Percentiles rank a stretch among this genome's conserved stretches.
Evolutionary conservation across 2,797 vertebrate species (phyloP).

Genomic region (Notoglanidium macrostoma): DNA sequence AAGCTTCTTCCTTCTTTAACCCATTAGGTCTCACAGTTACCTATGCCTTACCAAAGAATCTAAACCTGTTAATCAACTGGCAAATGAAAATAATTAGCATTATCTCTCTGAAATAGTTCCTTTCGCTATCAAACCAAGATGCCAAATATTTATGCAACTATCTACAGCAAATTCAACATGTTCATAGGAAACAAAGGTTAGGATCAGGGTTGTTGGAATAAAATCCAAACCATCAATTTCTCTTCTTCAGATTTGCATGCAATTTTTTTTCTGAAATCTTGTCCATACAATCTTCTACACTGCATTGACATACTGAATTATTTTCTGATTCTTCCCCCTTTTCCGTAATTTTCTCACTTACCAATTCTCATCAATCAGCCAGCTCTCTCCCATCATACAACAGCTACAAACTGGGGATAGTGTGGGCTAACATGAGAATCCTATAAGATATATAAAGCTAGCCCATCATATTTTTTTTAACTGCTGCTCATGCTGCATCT

Average conservation of each 20-base stretch:
- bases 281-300: neutral
- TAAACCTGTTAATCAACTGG: neutral
- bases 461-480: neutral
- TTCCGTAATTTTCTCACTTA: neutral
- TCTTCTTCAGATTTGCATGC: neutral
- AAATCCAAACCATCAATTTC: neutral
- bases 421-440: neutral
- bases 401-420: neutral
- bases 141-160: neutral
- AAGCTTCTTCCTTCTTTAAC: constrained; percentile 52
- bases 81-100: neutral
- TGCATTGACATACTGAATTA: neutral
- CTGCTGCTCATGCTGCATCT: neutral
- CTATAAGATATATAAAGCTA: neutral
- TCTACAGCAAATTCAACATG: neutral
- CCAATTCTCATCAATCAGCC: neutral
- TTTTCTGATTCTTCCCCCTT: neutral
- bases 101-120: neutral
- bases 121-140: neutral
- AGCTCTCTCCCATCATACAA: neutral
- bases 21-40: neutral
- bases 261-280: too few relatives aligned
- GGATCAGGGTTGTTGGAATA: neutral
- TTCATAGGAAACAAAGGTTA: neutral
- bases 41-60: neutral